Conservation (phyloP, 2,113 vertebrate genomes). For the Tinamus guttatus region DNA sequence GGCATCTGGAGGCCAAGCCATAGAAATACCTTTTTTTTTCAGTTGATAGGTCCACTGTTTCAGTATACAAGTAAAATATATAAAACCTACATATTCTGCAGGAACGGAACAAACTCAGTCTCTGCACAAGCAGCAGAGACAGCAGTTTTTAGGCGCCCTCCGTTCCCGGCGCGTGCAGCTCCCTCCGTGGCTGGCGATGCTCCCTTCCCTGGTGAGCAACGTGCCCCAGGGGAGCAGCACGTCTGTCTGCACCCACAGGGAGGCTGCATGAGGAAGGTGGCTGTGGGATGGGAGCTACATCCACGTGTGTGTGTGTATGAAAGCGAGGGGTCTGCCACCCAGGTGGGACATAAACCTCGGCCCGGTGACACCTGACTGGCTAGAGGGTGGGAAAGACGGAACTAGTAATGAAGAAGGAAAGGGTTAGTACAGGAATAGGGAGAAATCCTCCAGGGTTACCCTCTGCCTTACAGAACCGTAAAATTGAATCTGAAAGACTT, state of each 20-base stretch:
- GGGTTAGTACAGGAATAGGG: neutral
- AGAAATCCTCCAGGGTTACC: neutral
- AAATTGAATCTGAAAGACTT: neutral
- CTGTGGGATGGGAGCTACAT: neutral
- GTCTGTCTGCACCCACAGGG: neutral
- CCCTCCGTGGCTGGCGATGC: neutral
- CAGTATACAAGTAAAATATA: neutral
- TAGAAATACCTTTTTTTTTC: neutral
- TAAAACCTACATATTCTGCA: neutral
- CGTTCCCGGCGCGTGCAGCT: neutral
- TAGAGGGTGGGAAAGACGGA: neutral
- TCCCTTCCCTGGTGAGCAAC: neutral
- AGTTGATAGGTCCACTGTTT: neutral
- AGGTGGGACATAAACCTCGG: neutral
- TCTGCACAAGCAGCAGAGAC: neutral
- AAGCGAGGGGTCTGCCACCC: neutral
- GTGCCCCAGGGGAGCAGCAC: neutral
- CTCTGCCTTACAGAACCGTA: neutral
- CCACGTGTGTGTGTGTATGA: neutral
- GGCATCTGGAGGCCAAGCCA: neutral
- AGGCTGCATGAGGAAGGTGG: neutral
- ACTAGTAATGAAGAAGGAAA: neutral
- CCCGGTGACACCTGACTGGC: no score
- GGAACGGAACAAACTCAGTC: neutral
- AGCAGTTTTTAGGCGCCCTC: neutral